Conservation (phyloP, 2,797 vertebrate species). For the Schizopygopsis malacanthus region DNA sequence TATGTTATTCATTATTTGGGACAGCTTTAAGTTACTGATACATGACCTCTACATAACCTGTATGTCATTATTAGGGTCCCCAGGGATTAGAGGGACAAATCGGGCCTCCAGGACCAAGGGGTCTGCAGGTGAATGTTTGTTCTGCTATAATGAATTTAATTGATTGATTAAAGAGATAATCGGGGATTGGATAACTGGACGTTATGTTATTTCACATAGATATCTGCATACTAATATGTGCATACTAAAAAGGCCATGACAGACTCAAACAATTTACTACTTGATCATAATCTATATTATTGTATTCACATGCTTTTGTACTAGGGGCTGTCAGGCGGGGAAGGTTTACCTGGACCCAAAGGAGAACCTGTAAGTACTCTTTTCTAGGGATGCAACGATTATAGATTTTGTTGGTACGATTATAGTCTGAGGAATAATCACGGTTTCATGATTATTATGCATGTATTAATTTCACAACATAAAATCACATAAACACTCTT, state of each 20-base stretch:
- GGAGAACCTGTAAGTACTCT: conserved; percentile 81
- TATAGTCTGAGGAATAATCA: too few relatives aligned
- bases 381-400: not conserved
- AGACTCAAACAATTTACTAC: not conserved
- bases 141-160: not conserved
- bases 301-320: conserved; percentile 50
- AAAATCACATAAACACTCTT: too few relatives aligned
- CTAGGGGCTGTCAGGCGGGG: conserved; percentile 80
- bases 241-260: not conserved
- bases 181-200: not conserved
- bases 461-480: too few relatives aligned
- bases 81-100: conserved; percentile 83
- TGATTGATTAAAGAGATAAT: not conserved
- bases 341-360: conserved; percentile 81
- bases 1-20: conserved; percentile 59
- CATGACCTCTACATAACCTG: conserved; percentile 29
- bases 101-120: conserved; percentile 79
- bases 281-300: not conserved
- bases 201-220: not conserved
- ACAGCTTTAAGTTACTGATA: conserved; percentile 2
- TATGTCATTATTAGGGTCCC: conserved; percentile 76
- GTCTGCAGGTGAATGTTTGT: conserved; percentile 77
- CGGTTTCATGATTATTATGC: too few relatives aligned
- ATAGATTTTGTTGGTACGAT: too few relatives aligned
- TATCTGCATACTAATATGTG: not conserved